Conservation (phyloP, 2,113 vertebrate genomes). For the Catharus minimus region DNA sequence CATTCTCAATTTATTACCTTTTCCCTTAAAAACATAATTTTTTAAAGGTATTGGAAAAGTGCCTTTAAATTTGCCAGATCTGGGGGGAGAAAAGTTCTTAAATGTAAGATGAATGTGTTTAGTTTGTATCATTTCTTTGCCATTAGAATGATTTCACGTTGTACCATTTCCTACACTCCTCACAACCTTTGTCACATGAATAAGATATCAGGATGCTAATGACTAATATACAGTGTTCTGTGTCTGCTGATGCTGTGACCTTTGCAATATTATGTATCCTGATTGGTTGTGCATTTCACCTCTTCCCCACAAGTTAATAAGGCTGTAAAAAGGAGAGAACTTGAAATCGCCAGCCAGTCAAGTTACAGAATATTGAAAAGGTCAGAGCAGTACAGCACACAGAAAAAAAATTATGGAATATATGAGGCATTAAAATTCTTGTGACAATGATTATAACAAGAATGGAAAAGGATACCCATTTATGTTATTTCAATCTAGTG, state of each 20-base stretch:
- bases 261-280: conserved; percentile 78
- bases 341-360: conserved; percentile 79
- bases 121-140: conserved; percentile 64
- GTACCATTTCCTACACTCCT: conserved; percentile 67
- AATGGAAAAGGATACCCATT: conserved; percentile 73
- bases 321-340: conserved; percentile 79
- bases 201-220: conserved; percentile 78
- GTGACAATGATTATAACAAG: conserved; percentile 81
- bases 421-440: conserved; percentile 84
- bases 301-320: conserved; percentile 80
- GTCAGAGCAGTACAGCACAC: conserved; percentile 75
- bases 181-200: conserved; percentile 78
- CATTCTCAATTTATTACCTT: not conserved
- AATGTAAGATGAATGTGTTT: conserved; percentile 36
- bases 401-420: conserved; percentile 80
- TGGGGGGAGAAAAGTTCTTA: not conserved
- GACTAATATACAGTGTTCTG: conserved; percentile 58
- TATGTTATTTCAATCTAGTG: conserved; percentile 73
- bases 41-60: not conserved
- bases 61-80: not conserved
- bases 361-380: conserved; percentile 86
- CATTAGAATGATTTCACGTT: conserved; percentile 64
- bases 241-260: conserved; percentile 69
- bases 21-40: not conserved
- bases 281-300: conserved; percentile 79